Conservation (phyloP, 2,797 vertebrate genomes). For the Harpagifer antarcticus region DNA sequence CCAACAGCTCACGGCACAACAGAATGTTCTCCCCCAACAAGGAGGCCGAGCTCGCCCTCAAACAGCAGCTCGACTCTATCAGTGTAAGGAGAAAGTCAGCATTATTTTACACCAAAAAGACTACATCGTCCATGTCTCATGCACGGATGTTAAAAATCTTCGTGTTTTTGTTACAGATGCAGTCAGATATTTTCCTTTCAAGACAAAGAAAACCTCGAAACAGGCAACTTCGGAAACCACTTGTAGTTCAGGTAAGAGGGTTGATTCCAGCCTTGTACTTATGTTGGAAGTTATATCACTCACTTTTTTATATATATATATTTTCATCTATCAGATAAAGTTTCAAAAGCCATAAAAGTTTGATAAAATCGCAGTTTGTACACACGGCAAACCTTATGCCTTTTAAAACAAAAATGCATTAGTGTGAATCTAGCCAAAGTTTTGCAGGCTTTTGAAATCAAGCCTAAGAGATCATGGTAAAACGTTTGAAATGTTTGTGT, state of each 20-base stretch:
- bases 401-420: too few relatives aligned
- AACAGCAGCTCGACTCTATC: conserved; percentile 96
- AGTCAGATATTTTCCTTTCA: conserved; percentile 95
- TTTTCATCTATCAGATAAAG: too few relatives aligned
- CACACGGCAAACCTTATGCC: too few relatives aligned
- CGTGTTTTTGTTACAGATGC: conserved; percentile 81
- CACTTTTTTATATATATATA: too few relatives aligned
- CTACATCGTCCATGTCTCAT: neutral
- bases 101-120: neutral
- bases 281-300: too few relatives aligned
- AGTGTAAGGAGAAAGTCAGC: conserved; percentile 83
- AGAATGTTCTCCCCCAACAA: conserved; percentile 95
- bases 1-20: conserved; percentile 93
- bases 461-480: too few relatives aligned
- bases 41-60: conserved; percentile 92
- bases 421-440: too few relatives aligned
- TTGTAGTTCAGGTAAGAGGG: conserved; percentile 93
- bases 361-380: too few relatives aligned
- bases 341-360: too few relatives aligned
- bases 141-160: neutral
- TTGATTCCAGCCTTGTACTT: too few relatives aligned
- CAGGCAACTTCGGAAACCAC: conserved; percentile 93
- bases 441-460: too few relatives aligned
- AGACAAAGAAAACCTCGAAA: conserved; percentile 92
- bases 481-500: too few relatives aligned